Conservation (phyloP, 2,113 vertebrate genomes). For the Pithys albifrons region DNA sequence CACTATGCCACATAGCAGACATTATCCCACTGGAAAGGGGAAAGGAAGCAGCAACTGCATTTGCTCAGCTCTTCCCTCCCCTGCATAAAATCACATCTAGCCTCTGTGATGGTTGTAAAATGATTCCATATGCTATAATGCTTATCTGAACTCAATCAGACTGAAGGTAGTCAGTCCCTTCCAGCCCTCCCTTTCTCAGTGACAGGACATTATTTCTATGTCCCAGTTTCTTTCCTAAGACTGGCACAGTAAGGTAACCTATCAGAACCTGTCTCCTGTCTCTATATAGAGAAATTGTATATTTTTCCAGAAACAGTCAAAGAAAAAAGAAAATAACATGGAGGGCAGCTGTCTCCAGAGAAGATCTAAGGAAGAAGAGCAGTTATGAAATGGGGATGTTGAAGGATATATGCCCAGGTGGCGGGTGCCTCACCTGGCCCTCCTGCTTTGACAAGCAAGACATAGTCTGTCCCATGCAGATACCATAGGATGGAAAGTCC, state of each 20-base stretch:
- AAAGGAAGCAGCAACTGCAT: neutral
- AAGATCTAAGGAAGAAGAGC: neutral
- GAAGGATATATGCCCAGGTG: neutral
- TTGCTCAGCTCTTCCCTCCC: neutral
- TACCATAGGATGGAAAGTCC: neutral
- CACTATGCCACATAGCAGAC: fast-evolving
- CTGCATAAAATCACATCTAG: neutral
- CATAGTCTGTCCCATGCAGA: neutral
- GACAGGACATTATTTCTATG: neutral
- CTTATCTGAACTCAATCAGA: neutral
- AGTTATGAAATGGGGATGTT: neutral
- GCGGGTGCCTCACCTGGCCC: neutral
- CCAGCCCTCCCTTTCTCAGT: neutral
- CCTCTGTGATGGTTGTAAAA: neutral
- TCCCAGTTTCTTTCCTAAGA: neutral
- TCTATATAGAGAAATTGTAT: neutral
- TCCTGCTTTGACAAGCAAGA: neutral
- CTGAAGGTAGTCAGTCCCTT: neutral
- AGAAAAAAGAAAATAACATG: neutral
- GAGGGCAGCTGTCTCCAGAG: neutral
- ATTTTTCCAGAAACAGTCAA: neutral
- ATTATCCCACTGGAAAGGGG: neutral
- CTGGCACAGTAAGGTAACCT: neutral
- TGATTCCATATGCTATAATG: neutral
- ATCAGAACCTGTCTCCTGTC: neutral